Evolutionary conservation across 2,113 vertebrate genomes (phyloP), one percentile per base, ranked within the genome.

Genomic region (Anas platyrhynchos): DNA sequence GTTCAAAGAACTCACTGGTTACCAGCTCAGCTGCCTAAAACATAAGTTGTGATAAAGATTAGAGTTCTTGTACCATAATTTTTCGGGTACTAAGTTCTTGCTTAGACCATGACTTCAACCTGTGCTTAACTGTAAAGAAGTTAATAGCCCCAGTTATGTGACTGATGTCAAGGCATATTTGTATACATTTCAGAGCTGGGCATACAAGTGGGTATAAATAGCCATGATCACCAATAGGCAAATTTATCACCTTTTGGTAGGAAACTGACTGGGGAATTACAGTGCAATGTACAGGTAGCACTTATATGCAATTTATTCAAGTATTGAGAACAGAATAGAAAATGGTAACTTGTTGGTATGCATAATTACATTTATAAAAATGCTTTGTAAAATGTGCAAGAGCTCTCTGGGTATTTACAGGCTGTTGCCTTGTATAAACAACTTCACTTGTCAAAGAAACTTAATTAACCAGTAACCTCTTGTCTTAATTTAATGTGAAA

Each of bases 1-100:
- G 99, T 97, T 99, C 99, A 59, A 99, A 99, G 97, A 99, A 99
- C 97, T 99, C 99, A 18, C 98, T 99, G 88, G 99, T 99, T 95
- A 99, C 99, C 98, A 99, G 97, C 98, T 99, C 99, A 63, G 99
- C 99, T 90, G 99, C 99, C 99, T 99, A 97, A 92, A 98, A 98
- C 38, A 94, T 13, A 97, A 84, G 87, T 29, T 0, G 44, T 36
- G 7, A 65, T 38, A 90, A 94, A 83, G 38, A 62, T 91, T 55
- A 92, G 56, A 62, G 32, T 71, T 94, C 32, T 66, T 58, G 48
- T 58, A 68, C 43, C 9, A 8, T 52, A 31, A 54, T 80, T 83
- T 84, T 79, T 79, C 81, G 25, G 41, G 50, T 80, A 83, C 82
- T 50, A n/a, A 44, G 21, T 58, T 95, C 75, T 61, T 96, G 25